phyloP scores from a whole-genome alignment of 2,888 invertebrate species.

The Pterostichus niger region DNA sequence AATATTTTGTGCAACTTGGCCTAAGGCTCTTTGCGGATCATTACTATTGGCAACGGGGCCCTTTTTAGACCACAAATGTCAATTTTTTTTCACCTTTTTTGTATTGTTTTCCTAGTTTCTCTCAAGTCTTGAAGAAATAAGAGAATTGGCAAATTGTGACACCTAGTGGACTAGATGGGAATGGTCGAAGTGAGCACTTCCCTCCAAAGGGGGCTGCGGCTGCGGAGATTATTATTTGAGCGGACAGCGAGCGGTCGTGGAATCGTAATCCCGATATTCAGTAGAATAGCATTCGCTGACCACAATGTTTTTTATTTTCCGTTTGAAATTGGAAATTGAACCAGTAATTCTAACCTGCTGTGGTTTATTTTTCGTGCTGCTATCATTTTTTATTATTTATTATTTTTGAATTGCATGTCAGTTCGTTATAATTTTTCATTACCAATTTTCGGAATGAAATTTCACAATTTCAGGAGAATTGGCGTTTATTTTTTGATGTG shows the following conservation, averaged over 20 bases:
- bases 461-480: background rate
- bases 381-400: slow-evolving; percentile 21
- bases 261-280: slow-evolving; percentile 42
- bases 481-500: slow-evolving; percentile 23
- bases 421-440: slow-evolving; percentile 47
- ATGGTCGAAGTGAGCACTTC: no score
- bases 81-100: no score
- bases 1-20: no score
- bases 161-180: no score
- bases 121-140: no score
- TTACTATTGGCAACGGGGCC: no score
- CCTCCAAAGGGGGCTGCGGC: background rate
- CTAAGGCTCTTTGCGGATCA: no score
- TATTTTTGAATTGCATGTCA: slow-evolving; percentile 44
- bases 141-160: no score
- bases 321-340: slow-evolving; percentile 59
- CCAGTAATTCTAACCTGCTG: slow-evolving; percentile 52
- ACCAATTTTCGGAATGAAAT: background rate
- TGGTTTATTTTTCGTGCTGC: slow-evolving; percentile 10
- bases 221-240: slow-evolving; percentile 43
- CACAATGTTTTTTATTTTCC: slow-evolving; percentile 53
- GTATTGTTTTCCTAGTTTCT: no score
- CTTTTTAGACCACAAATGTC: no score
- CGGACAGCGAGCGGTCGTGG: slow-evolving; percentile 24
- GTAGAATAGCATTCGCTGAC: slow-evolving; percentile 57